Evolutionary conservation across 1,140 invertebrate species (phyloP), one percentile per base, ranked within the genome.

Genomic region (Asbolus verrucosus): DNA sequence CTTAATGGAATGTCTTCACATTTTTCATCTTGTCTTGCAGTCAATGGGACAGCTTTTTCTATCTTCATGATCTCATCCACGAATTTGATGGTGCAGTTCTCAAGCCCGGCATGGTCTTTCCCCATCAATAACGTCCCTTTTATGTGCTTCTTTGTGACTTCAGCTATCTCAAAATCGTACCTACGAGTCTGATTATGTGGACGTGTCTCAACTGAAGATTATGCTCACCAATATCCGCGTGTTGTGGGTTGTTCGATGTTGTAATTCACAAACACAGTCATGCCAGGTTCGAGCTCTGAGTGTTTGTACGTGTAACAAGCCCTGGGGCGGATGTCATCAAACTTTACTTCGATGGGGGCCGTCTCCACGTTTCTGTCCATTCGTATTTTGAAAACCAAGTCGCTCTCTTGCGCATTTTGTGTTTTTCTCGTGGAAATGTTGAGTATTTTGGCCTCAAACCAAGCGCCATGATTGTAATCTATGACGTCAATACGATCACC

Each of bases 141-240:
- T 77, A 79, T 16, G 76, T 54, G 73, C 80, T 83, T 54, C 77
- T 78, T 38, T 15, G 60, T 62, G 6, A 85, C 79, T 74, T 83
- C 79, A 16, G 78, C 75, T 24, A 87, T 74, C 76, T 81, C 82
- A 62, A 85, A 85, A 74, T 87, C 84, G 80, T 85, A 87, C 85
- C 85, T 86, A 68, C 24, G 8, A 27, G 8, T 27, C 8, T 27
- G 24, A 3, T 27, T 27, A 27, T n/a, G n/a, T n/a, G n/a, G n/a
- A n/a, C n/a, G n/a, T n/a, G n/a, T n/a, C n/a, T n/a, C n/a, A n/a
- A n/a, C n/a, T n/a, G 31, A 62, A 46, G 11, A 46, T 60, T 27
- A 8, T 54, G 90, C 90, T 82, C 88, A 94, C 93, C 93, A 94
- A 78, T 88, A 86, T 6, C 93, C 93, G 78, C 86, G 83, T 78